These are phyloP conservation scores for Lithophane ornitopus DNA, from an alignment of 2,888 invertebrate species.

Conservation along the genomic window DNA sequence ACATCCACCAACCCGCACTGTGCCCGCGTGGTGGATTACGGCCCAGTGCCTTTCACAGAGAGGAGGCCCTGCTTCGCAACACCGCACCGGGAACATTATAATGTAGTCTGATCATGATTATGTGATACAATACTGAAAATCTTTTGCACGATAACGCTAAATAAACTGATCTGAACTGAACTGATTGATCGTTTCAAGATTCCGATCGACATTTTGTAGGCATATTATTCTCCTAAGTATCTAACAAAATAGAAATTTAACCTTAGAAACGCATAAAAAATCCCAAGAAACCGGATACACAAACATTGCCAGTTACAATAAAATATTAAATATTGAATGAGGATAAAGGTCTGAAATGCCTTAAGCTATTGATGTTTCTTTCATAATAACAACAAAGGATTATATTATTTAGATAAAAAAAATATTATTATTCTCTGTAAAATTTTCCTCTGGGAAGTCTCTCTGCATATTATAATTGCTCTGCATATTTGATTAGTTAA, in stretches of 20 bases:
- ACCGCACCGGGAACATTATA: neutral
- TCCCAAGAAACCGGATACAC: neutral
- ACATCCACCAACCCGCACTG: neutral
- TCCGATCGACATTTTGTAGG: neutral
- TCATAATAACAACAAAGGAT: neutral
- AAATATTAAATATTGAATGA: conserved; percentile 21
- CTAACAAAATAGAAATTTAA: neutral
- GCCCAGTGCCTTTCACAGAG: neutral
- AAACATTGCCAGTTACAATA: conserved; percentile 28
- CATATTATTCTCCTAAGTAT: neutral
- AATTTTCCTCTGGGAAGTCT: conserved; percentile 34
- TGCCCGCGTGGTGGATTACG: neutral
- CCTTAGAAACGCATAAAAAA: neutral
- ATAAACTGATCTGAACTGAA: too few species aligned
- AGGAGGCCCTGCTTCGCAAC: neutral
- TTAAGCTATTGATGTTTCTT: conserved; percentile 23
- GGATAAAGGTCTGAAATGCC: conserved; percentile 32
- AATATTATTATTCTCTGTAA: neutral
- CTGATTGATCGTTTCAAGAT: neutral
- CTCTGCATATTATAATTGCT: conserved; percentile 53
- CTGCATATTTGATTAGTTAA: conserved; percentile 48
- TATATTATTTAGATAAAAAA: conserved; percentile 5
- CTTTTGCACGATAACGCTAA: neutral
- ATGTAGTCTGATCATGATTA: neutral
- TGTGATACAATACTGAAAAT: neutral